Evolutionary conservation across 1,140 invertebrate species (phyloP), one percentile per base, ranked within the genome.

Genomic region (Drosophila bocki): DNA sequence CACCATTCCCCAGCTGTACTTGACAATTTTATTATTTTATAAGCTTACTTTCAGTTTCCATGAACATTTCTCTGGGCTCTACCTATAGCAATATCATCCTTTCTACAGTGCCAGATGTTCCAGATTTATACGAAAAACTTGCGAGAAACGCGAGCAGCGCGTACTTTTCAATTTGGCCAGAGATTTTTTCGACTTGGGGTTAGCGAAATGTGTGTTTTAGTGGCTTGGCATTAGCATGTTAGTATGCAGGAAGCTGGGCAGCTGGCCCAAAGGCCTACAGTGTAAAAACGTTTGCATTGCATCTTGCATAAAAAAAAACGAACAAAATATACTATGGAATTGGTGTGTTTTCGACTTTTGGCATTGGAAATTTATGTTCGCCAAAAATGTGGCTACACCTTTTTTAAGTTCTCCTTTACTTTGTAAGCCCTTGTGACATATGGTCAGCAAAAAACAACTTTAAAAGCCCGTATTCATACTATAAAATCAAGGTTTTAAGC

Each of bases 121-220:
- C 72, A 85, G 82, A 85, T 85, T 85, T 85, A 85, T 85, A 78
- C 74, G 68, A 80, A 70, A 85, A 85, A 85, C 82, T 85, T 85
- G 64, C 68, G 37, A 33, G 44, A 35, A 75, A 51, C 33, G 64
- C 64, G 48, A 59, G 29, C 61, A 50, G 48, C 60, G 51, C 60
- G 82, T 67, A 65, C 63, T 81, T 85, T 85, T 74, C 82, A 78
- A 81, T 85, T 85, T 85, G 19, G 53, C 82, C 47, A 74, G 47
- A 78, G 47, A 85, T 85, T 85, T 75, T 85, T 85, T 72, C 42
- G 37, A 41, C 29, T 45, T 50, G 60, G 39, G 45, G 71, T 26
- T 15, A 64, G 65, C 62, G 41, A 85, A 85, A 85, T 85, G 82
- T 85, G 82, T 85, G 82, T 85, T 85, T 85, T 85, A 85, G 82